Conservation (phyloP, 2,888 invertebrate genomes). For the Caenorhabditis becei region DNA sequence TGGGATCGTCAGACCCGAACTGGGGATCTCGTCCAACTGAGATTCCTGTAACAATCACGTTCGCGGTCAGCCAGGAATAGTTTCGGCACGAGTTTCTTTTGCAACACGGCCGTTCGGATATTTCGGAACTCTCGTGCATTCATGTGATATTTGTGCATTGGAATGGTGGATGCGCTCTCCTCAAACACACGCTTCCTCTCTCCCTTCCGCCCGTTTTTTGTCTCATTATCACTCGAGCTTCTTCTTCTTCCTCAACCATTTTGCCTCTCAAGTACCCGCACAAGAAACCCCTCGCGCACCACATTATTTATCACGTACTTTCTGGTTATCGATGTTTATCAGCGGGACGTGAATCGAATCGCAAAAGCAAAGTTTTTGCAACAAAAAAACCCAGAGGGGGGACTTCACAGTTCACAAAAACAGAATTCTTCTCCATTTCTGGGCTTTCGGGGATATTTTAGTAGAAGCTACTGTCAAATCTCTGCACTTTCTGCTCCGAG, state of each 20-base stretch:
- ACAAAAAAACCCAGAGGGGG: slow-evolving; percentile 6
- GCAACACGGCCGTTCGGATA: slow-evolving; percentile 36
- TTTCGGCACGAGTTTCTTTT: slow-evolving; percentile 37
- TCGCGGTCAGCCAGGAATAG: slow-evolving; percentile 23
- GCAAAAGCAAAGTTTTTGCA: slow-evolving; percentile 9
- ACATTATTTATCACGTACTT: slow-evolving; percentile 58
- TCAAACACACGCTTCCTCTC: slow-evolving; percentile 36
- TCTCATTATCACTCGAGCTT: slow-evolving; percentile 56
- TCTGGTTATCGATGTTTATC: slow-evolving; percentile 57
- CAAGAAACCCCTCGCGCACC: slow-evolving; percentile 40
- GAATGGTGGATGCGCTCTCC: slow-evolving; percentile 45
- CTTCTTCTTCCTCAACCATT: slow-evolving; percentile 27
- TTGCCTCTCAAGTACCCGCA: slow-evolving; percentile 57
- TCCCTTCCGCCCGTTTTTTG: slow-evolving; percentile 44
- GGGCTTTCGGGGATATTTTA: no score
- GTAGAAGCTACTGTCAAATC: no score
- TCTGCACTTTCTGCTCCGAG: no score
- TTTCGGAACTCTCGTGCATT: slow-evolving; percentile 44
- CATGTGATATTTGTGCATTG: slow-evolving; percentile 61
- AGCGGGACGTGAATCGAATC: slow-evolving; percentile 23
- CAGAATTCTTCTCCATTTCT: no score
- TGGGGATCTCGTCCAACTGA: slow-evolving; percentile 77
- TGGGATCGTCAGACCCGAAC: slow-evolving; percentile 79
- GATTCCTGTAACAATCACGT: slow-evolving; percentile 63
- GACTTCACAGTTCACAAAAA: no score